A percentile compares a stretch with the other conserved stretches of the same genome.
Conservation (phyloP, 2,797 vertebrate species). For the Anguilla obscura region DNA sequence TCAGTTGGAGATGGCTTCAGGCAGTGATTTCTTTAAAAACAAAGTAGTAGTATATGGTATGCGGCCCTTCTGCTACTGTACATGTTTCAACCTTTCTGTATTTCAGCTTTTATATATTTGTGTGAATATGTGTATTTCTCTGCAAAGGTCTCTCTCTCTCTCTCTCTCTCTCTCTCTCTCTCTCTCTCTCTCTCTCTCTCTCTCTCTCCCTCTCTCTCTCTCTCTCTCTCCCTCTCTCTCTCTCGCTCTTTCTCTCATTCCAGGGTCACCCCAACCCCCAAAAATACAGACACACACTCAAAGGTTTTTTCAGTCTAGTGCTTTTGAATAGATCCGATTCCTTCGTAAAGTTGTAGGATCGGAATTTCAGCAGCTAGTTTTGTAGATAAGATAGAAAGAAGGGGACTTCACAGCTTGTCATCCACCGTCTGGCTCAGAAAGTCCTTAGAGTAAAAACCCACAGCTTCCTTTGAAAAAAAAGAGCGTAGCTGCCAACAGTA, state of each 20-base stretch:
- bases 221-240: constrained; percentile 9
- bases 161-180: constrained; percentile 20
- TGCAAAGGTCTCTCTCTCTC: neutral
- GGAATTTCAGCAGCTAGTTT: neutral
- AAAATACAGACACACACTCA: constrained; percentile 19
- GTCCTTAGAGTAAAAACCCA: constrained; percentile 52
- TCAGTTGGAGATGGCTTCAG: constrained; percentile 71
- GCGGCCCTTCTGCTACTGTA: constrained; percentile 49
- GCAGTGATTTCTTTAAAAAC: constrained; percentile 72
- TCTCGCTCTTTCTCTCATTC: constrained; percentile 35
- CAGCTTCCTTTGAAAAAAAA: constrained; percentile 59
- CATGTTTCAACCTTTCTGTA: constrained; percentile 35
- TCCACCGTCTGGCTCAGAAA: constrained; percentile 60
- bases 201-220: constrained; percentile 47
- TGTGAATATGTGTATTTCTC: constrained; percentile 33
- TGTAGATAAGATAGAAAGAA: constrained; percentile 49
- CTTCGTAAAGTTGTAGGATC: constrained; percentile 57
- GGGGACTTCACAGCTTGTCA: constrained; percentile 51
- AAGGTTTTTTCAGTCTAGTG: constrained; percentile 62
- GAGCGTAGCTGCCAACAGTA: constrained; percentile 59
- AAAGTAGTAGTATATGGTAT: constrained; percentile 45
- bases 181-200: neutral
- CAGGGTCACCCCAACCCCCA: constrained; percentile 51
- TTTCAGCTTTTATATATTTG: constrained; percentile 49
- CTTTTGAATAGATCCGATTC: constrained; percentile 62